phyloP scores from a whole-genome alignment of 1,140 invertebrate species.

The Drosophila ogumai region DNA sequence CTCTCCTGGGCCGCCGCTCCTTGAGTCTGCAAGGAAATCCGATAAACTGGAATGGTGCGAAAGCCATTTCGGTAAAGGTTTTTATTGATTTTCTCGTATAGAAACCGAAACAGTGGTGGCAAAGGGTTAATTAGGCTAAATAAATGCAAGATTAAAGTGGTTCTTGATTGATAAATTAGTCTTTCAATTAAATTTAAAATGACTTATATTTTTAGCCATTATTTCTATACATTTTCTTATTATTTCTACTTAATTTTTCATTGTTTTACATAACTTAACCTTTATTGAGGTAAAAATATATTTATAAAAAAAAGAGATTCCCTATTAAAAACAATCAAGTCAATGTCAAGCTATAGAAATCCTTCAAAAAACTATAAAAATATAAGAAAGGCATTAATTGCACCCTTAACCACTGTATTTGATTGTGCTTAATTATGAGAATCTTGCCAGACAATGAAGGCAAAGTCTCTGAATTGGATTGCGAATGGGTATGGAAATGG shows the following conservation, averaged over 20 bases:
- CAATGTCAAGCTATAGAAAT: not conserved
- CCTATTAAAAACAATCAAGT: not conserved
- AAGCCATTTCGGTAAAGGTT: constrained; percentile 71
- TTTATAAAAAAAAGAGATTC: not conserved
- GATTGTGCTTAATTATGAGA: constrained; percentile 71
- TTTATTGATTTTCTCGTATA: constrained; percentile 50
- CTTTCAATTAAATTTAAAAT: not conserved
- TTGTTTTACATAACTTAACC: too few species aligned
- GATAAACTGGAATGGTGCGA: constrained; percentile 74
- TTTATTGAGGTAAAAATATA: too few species aligned
- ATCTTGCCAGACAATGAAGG: constrained; percentile 66
- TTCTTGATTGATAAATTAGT: not conserved
- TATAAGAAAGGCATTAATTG: not conserved
- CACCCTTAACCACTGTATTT: constrained; percentile 49
- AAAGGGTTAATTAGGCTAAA: constrained; percentile 9
- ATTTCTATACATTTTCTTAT: too few species aligned
- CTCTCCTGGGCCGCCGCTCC: constrained; percentile 40
- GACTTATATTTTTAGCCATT: not conserved
- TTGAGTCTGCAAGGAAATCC: constrained; percentile 43
- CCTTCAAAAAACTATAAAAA: not conserved
- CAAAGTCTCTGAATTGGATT: constrained; percentile 44
- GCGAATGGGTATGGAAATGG: constrained; percentile 6
- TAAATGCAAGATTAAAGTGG: not conserved
- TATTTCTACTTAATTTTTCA: too few species aligned
- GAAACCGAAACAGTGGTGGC: constrained; percentile 21